Conservation (phyloP, 2,113 vertebrate species). For the Salminus brasiliensis region DNA sequence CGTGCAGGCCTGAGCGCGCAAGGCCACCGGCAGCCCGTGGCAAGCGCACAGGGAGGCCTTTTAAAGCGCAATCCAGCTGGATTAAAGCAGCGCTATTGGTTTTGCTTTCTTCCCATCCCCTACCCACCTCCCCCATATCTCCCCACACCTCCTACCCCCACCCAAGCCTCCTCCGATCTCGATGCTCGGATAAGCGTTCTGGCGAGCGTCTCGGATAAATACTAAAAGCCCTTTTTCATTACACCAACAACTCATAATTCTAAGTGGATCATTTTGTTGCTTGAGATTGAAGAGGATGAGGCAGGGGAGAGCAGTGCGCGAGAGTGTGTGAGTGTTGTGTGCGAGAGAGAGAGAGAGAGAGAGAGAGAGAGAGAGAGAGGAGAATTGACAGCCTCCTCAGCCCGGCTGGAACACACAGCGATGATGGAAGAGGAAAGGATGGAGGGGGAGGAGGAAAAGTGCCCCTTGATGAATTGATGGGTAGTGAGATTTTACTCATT, state of each 20-base stretch:
- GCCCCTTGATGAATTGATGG: slow-evolving; percentile 62
- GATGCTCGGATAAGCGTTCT: slow-evolving; percentile 72
- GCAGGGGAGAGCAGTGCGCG: not conserved
- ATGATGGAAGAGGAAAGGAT: slow-evolving; percentile 49
- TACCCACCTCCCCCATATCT: too few relatives aligned
- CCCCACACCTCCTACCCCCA: too few relatives aligned
- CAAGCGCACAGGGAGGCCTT: not conserved
- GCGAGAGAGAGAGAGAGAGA: slow-evolving; percentile 2
- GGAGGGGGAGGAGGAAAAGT: slow-evolving; percentile 23
- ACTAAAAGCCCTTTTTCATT: slow-evolving; percentile 69
- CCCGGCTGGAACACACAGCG: slow-evolving; percentile 17
- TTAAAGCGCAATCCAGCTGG: slow-evolving; percentile 12
- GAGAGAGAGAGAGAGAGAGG: not conserved
- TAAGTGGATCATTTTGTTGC: slow-evolving; percentile 62
- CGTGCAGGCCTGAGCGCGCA: not conserved
- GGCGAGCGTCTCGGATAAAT: slow-evolving; percentile 61
- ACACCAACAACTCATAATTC: slow-evolving; percentile 64
- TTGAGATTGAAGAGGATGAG: slow-evolving; percentile 55
- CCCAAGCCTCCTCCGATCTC: slow-evolving; percentile 53
- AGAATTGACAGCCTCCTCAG: not conserved
- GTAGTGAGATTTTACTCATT: slow-evolving; percentile 59
- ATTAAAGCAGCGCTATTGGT: not conserved
- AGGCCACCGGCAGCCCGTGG: not conserved
- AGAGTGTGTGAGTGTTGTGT: not conserved
- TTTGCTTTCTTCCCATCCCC: not conserved